Evolutionary conservation across 2,113 vertebrate genomes (phyloP), one percentile per base, ranked within the genome.

Genomic region (Herpailurus yagouaroundi): DNA sequence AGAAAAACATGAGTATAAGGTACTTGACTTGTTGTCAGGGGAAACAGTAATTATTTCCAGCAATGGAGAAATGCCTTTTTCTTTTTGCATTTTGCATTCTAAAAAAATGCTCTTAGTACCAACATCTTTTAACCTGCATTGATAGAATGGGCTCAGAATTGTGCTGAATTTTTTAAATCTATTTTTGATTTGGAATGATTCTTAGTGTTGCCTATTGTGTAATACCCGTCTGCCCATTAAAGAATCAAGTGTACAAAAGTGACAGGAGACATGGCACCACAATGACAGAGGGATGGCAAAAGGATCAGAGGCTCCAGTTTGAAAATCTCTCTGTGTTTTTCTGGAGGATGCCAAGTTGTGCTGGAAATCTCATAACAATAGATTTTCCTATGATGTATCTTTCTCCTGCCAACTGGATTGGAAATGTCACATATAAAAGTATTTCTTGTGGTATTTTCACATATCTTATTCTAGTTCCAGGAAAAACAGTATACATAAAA

Each of bases 401-500:
- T 85, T 91, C 73, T 91, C 38, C 38, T 91, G 71, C 73, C 89
- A 96, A 69, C 21, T 71, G 63, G 87, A 71, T 69, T 96, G 84
- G 84, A 96, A 82, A 73, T 60, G 77, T 63, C 31, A 82, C 76
- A 85, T 50, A 89, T 81, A 55, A 89, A 97, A 94, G 71, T 45
- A 76, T 83, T 97, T 94, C 60, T 96, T 73, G 4, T 85, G 68
- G 11, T 77, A 68, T 93, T 94, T 98, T 94, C 45, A 94, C 36
- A 81, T 91, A 66, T 81, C 57, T 92, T 77, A 48, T 68, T 86
- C 36, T 71, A 55, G 90, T 89, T 97, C 88, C 77, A 93, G 77
- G 82, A 89, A 96, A 97, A 94, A 88, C 63, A 93, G n/a, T 86
- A 18, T 69, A 93, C 45, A 25, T 66, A 85, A 95, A 93, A 85